phyloP scores from a whole-genome alignment of 2,113 vertebrate species.

The Stegastes partitus region DNA sequence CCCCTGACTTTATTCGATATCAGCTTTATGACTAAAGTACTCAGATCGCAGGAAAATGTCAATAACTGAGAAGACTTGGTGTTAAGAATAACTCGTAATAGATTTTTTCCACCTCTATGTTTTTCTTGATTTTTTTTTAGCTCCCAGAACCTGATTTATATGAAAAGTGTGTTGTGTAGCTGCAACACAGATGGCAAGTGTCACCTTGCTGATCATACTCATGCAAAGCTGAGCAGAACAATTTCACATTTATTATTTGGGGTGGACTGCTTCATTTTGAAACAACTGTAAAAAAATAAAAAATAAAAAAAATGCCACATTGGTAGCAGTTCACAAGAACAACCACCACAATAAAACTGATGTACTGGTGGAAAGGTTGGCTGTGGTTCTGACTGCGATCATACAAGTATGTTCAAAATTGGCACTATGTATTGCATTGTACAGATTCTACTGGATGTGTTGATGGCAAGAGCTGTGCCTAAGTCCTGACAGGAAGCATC shows the following conservation, averaged over 20 bases:
- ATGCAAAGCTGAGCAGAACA: neutral
- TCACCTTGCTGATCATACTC: neutral
- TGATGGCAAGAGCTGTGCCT: neutral
- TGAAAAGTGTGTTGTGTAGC: neutral
- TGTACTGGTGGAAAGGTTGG: neutral
- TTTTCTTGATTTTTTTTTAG: neutral
- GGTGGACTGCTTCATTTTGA: neutral
- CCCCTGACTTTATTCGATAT: neutral
- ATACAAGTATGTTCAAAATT: constrained; percentile 13
- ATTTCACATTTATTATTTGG: neutral
- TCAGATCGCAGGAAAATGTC: constrained; percentile 1
- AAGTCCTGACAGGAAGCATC: constrained; percentile 2
- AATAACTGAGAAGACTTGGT: neutral
- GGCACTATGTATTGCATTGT: constrained; percentile 2
- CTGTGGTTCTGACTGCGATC: constrained; percentile 4
- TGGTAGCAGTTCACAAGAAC: neutral
- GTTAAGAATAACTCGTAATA: neutral
- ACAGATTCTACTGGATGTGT: neutral
- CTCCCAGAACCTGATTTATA: too few relatives aligned
- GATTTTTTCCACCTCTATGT: neutral
- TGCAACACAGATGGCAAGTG: neutral
- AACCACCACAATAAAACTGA: too few relatives aligned
- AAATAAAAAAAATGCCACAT: too few relatives aligned
- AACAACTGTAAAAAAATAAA: too few relatives aligned
- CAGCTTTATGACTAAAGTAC: neutral